Base-by-base conservation (phyloP, 2,888 invertebrate genomes). In the Ochropleura plecta region DNA sequence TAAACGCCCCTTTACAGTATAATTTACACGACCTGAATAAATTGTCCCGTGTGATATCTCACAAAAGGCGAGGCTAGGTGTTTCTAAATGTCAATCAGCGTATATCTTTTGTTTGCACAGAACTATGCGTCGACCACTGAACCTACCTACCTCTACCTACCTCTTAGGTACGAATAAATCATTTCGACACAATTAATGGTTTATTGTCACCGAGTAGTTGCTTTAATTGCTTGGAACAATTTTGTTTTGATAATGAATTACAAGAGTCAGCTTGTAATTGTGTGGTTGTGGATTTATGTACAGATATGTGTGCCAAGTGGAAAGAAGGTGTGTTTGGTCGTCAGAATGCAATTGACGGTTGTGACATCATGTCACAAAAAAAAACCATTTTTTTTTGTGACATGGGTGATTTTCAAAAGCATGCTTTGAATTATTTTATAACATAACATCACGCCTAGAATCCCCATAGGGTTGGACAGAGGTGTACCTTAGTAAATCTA, bases 131-230 rank as follows among this genome's bases (percentile, higher is more conserved):
- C 76, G 71, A 49, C 73, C 75, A 70, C 65, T 83, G 74, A 86
- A 86, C 81, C 73, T 78, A 48, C 73, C 60, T 76, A 48, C 73
- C 60, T 76, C 79, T 72, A 83, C 75, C 20, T 65, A 48, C 73
- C 60, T 76, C 79, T 72, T 79, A 79, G 44, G 63, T 81, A 74
- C 70, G 82, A 76, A 89, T 92, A 92, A 92, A 94, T 95, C 94
- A 94, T 90, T 92, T 90, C 89, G 90, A 92, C 93, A 92, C 93
- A 93, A 91, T 91, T 92, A 94, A 94, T 94, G 91, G 92, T 90
- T 89, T 91, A 93, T 93, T 93, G 94, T 93, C 92, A 88, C 88
- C 84, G 88, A 89, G 88, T 91, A 86, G 92, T 87, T 90, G 86
- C 86, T 90, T 93, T 94, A 94, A 94, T 94, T 94, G 92, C 90